Evolutionary conservation across 2,113 vertebrate species (phyloP), one percentile per base, ranked within the genome.

Genomic region (Struthidea cinerea): DNA sequence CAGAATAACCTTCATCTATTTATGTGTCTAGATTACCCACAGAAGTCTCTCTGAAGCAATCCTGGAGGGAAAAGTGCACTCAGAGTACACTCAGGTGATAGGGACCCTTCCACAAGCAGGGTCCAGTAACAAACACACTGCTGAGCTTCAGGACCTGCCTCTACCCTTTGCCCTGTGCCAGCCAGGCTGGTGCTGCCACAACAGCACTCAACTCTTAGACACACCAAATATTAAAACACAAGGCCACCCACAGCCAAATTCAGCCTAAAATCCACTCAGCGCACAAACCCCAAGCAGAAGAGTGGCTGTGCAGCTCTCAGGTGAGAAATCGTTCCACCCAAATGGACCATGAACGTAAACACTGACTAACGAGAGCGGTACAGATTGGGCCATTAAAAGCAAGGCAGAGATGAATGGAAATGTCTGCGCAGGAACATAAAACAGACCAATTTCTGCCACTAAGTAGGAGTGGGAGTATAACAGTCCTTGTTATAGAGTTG

Each of bases 401-500:
- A 68, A 71, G 94, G 93, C 87, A 84, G 95, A 97, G 96, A 94
- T 90, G 86, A 92, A 90, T 80, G 92, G 90, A 97, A 97, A 96
- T 60, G 96, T 85, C 95, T 93, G 86, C 82, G 89, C 91, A 96
- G 85, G 89, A 95, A 96, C 87, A 96, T 93, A 96, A 97, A 95
- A 19, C 84, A 90, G 92, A 63, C 95, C 95, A 81, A 93, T 93
- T 95, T 97, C 96, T 96, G 95, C 92, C 88, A 96, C 88, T 95
- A 97, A 97, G 96, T 47, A 94, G 92, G 91, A 96, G 91, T 39
- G 84, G 95, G 94, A 97, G 90, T 73, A 75, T 71, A 94, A 95
- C 90, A 95, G 92, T 57, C 84, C 94, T 95, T 96, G 94, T 97
- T 96, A 96, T 47, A 80, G 68, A 95, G 61, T 61, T 91, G 92